These are phyloP conservation scores for Cheilosia variabilis DNA, from an alignment of 2,888 invertebrate species.

Conservation along the genomic window DNA sequence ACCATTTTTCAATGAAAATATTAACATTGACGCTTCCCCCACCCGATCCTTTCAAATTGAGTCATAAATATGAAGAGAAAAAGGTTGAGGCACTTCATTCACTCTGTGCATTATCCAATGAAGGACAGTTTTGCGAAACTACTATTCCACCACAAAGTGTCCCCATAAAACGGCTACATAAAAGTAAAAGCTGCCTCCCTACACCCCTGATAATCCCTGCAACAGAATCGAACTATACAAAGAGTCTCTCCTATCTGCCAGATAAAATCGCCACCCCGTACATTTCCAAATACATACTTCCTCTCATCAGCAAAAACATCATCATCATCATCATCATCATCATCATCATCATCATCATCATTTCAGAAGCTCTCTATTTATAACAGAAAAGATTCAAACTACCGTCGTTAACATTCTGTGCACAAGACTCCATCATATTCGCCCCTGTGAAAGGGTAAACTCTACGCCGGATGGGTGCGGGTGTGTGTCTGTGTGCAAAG, in stretches of 20 bases:
- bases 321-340: conserved; percentile 4
- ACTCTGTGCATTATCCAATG: not conserved
- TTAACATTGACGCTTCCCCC: too few relatives aligned
- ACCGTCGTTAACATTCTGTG: conserved; percentile 36
- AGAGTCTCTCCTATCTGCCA: not conserved
- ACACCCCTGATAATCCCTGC: conserved; percentile 11
- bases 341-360: conserved; percentile 20
- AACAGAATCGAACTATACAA: conserved; percentile 15
- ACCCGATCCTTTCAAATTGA: not conserved
- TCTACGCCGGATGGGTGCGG: conserved; percentile 5
- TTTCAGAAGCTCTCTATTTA: conserved; percentile 30
- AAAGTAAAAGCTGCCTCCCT: conserved; percentile 8
- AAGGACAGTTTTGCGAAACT: not conserved
- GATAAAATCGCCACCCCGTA: conserved; percentile 12
- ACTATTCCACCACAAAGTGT: conserved; percentile 6
- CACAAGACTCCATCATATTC: conserved; percentile 44
- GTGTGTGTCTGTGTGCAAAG: not conserved
- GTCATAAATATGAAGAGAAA: not conserved
- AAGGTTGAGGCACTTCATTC: conserved; percentile 5
- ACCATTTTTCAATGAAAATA: too few relatives aligned
- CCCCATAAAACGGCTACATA: conserved; percentile 6
- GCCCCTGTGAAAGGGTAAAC: conserved; percentile 3
- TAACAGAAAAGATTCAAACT: conserved; percentile 27
- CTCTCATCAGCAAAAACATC: too few relatives aligned
- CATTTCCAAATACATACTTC: not conserved